Evolutionary conservation across 2,113 vertebrate genomes (phyloP), one percentile per base, ranked within the genome.

Genomic region (Myodes glareolus): DNA sequence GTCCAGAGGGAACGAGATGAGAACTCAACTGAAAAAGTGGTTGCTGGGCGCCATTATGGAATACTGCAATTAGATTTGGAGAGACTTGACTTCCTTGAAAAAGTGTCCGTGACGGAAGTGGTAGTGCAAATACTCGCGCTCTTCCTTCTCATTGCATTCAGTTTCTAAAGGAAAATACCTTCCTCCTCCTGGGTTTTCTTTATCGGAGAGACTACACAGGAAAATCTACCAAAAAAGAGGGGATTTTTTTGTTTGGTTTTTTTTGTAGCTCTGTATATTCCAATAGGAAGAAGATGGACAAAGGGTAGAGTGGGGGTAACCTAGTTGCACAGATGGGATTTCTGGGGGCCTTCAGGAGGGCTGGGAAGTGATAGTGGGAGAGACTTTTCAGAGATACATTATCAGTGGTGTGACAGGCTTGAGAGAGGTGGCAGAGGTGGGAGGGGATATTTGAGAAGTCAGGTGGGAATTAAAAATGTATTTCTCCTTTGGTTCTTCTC

Each of bases 401-500:
- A 91, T 68, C 77, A 90, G 73, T 68, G 13, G 36, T 42, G 21
- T 31, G 17, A 82, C 58, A 12, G 84, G n/a, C 52, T 89, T 36
- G 45, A 9, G 52, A 45, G 67, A 88, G 68, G 78, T 47, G 73
- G 47, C 75, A 92, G 68, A 63, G 72, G 13, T 63, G 39, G 88
- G 31, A 92, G 92, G 45, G 42, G 85, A 94, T 65, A 90, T 88
- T 95, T 87, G 85, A 91, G 52, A 92, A 63, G 31, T 96, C 82
- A 95, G 73, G 50, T 91, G 84, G 77, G 50, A 81, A 97, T 97
- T 97, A 88, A 90, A 97, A 92, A 93, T 94, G 45, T 65, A 98
- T 94, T 97, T 96, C 90, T 94, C 94, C 80, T 95, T 96, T 61
- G n/a, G 87, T 72, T 94, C 95, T 95, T 97, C 96, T 95, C 95